These are phyloP conservation scores for Sitophilus oryzae DNA, from an alignment of 1,140 invertebrate species.

Conservation along the genomic window DNA sequence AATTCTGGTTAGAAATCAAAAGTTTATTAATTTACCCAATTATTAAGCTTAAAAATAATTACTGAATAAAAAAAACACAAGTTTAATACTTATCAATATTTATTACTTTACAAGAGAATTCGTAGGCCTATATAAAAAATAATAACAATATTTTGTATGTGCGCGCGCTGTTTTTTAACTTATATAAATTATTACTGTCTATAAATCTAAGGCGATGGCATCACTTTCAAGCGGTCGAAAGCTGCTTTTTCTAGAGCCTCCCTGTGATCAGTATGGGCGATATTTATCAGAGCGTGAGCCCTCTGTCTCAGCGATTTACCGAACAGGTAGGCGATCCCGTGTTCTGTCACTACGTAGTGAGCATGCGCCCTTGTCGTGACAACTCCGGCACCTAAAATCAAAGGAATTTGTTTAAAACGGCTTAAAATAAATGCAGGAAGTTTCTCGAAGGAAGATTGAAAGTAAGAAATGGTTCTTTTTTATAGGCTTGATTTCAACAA, in stretches of 20 bases:
- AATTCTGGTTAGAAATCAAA: no score
- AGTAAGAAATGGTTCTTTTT: no score
- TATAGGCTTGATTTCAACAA: no score
- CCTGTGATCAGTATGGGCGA: constrained; percentile 86
- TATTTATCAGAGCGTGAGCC: constrained; percentile 81
- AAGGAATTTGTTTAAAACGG: neutral
- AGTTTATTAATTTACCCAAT: no score
- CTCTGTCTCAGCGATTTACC: constrained; percentile 84
- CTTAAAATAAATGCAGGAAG: neutral
- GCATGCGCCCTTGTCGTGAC: constrained; percentile 89
- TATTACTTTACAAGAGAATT: neutral
- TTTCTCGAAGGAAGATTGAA: neutral
- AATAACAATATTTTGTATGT: neutral
- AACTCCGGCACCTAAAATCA: constrained; percentile 77
- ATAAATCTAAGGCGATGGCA: constrained; percentile 56
- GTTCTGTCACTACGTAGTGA: constrained; percentile 89
- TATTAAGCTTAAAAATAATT: no score
- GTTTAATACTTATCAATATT: neutral
- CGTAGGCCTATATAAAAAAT: neutral
- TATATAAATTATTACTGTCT: no score
- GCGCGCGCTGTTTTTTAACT: no score
- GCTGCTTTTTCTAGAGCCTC: constrained; percentile 81
- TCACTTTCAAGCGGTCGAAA: constrained; percentile 80
- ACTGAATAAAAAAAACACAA: neutral
- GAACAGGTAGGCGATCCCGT: constrained; percentile 85